A percentile compares a stretch with the other conserved stretches of the same genome.
phyloP scores from a whole-genome alignment of 2,888 invertebrate species.

The Diplolepis rosae region DNA sequence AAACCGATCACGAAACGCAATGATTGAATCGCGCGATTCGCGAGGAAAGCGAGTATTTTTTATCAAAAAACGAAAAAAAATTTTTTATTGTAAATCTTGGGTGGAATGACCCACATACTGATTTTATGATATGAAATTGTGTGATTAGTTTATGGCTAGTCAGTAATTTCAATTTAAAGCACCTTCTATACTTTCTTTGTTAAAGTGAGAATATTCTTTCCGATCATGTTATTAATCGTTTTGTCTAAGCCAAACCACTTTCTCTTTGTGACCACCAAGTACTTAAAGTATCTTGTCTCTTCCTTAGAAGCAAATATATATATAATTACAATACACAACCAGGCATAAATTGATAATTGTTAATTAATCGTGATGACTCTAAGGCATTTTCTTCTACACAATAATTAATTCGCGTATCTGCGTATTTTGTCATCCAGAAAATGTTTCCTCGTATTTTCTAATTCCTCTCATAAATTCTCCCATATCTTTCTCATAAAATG shows the following conservation, averaged over 20 bases:
- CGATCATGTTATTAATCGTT: neutral
- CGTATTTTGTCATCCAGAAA: neutral
- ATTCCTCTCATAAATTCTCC: neutral
- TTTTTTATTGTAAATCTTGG: no score
- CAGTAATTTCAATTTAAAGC: neutral
- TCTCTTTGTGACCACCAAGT: neutral
- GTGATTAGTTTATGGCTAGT: no score
- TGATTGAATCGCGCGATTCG: no score
- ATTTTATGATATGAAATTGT: no score
- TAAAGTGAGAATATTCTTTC: neutral
- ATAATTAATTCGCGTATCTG: neutral
- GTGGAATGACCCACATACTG: no score
- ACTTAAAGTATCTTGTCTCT: neutral
- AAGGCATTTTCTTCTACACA: neutral
- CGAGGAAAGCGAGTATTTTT: no score
- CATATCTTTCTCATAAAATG: no score
- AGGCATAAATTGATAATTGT: neutral
- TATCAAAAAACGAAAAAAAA: no score
- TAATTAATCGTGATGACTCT: neutral
- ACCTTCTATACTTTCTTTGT: neutral
- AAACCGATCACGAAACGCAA: no score
- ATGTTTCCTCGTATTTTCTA: neutral
- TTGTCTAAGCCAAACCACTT: neutral
- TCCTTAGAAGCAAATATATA: neutral
- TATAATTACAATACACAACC: no score